phyloP scores from a whole-genome alignment of 2,888 invertebrate genomes.

The Synergus umbraculus region DNA sequence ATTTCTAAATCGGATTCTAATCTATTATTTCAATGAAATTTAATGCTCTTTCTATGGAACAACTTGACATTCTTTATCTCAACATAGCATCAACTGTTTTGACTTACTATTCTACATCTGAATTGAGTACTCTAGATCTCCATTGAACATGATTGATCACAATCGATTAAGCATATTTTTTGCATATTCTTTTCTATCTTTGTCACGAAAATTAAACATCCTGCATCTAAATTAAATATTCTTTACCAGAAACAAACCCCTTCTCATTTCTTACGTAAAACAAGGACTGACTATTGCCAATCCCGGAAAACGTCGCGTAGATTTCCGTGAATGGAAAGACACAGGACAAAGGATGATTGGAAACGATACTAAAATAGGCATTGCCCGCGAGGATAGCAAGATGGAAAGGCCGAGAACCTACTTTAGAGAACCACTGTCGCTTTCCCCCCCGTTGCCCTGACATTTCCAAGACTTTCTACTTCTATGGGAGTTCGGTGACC shows the following conservation, averaged over 20 bases:
- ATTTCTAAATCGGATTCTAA: background rate
- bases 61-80: background rate
- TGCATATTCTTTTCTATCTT: background rate
- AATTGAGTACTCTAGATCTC: background rate
- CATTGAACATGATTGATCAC: background rate
- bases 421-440: constrained; percentile 70
- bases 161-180: background rate
- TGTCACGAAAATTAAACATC: background rate
- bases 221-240: background rate
- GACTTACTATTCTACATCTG: background rate
- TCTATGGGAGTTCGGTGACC: constrained; percentile 72
- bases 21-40: background rate
- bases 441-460: constrained; percentile 72
- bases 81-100: background rate
- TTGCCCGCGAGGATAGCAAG: constrained; percentile 38
- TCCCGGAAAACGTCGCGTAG: background rate
- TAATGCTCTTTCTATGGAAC: background rate
- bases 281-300: background rate
- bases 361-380: constrained; percentile 3
- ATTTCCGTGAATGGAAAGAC: constrained; percentile 21
- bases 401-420: constrained; percentile 54
- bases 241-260: background rate
- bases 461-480: constrained; percentile 76
- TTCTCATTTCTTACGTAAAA: constrained; percentile 11
- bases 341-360: constrained; percentile 29